Evolutionary conservation across 1,140 invertebrate genomes (phyloP), one percentile per base, ranked within the genome.

Genomic region (roundworm (Caenorhabditis elegans)): DNA sequence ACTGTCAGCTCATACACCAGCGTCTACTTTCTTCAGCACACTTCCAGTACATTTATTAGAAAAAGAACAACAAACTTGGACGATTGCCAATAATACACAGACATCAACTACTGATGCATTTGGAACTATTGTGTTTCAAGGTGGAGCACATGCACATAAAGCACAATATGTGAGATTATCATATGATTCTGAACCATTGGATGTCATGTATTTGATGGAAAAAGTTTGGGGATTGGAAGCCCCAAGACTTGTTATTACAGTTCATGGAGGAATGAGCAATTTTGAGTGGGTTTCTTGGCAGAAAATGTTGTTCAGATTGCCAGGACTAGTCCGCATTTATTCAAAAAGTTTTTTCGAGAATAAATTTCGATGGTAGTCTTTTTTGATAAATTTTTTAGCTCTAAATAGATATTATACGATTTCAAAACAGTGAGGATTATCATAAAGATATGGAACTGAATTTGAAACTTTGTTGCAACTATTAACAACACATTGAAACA

Each of bases 111-210:
- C 96, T 0, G 95, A 98, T 91, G 95, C 96, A 1, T 98, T 95
- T 91, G 96, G 96, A 36, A 97, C 95, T 17, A 94, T 98, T 76
- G 95, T 98, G 90, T 98, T 98, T 90, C 95, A 97, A 51, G 95
- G 96, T 15, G 85, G 84, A 15, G 76, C 82, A 2, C 85, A 86
- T 78, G 53, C 85, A 8, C 84, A 86, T 51, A 86, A 86, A 76
- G 82, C 85, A 10, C 91, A 97, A 95, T 97, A 96, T 90, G 94
- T 97, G 5, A 92, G 95, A 78, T 91, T 98, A 60, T 94, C 95
- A 22, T 94, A 96, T 91, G 96, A 98, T 91, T 96, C 96, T 10
- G 92, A 94, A 83, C 94, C 96, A 6, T 95, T 97, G 89, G 92
- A 95, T 39, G 94, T 98, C 80, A 93, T 98, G 77, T 95, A 97